Percentiles rank a stretch among this genome's conserved stretches.
These are phyloP conservation scores for Drosophila meridionalis DNA, from an alignment of 2,888 invertebrate genomes.

Conservation along the genomic window DNA sequence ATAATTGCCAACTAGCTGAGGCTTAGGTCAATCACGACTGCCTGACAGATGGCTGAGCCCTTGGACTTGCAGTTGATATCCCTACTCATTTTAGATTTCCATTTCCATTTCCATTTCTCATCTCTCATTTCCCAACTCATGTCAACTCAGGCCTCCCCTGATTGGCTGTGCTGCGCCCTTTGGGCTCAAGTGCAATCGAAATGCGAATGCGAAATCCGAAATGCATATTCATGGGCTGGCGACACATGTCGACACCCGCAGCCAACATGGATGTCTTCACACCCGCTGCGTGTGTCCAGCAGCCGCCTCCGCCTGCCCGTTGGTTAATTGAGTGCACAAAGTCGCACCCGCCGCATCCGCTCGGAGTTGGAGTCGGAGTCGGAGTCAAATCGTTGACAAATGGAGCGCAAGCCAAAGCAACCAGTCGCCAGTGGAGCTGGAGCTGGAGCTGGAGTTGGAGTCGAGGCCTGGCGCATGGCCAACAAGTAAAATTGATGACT, in stretches of 20 bases:
- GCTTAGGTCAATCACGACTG: background rate
- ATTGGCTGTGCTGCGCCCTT: slow-evolving; percentile 16
- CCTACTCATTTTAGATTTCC: background rate
- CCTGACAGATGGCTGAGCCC: slow-evolving; percentile 2
- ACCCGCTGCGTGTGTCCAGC: background rate
- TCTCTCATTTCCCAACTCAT: no score
- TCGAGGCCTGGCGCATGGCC: slow-evolving; percentile 41
- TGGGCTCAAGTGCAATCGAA: slow-evolving; percentile 10
- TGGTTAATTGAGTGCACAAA: slow-evolving; percentile 62
- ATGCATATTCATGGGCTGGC: slow-evolving; percentile 11
- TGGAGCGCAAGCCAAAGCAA: slow-evolving; percentile 38
- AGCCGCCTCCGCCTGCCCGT: background rate
- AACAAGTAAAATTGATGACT: slow-evolving; percentile 79
- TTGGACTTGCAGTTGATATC: background rate
- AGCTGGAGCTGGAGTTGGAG: background rate
- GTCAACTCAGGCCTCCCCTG: background rate
- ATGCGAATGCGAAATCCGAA: background rate
- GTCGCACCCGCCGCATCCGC: slow-evolving; percentile 51
- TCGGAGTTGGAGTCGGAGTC: slow-evolving; percentile 9
- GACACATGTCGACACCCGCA: slow-evolving; percentile 15
- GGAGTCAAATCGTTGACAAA: slow-evolving; percentile 57
- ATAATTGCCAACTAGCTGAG: background rate
- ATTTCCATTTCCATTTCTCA: background rate
- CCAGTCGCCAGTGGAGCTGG: slow-evolving; percentile 10
- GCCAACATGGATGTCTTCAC: slow-evolving; percentile 3